These are phyloP conservation scores for Heliconius hortense DNA, from an alignment of 2,888 invertebrate genomes.

Conservation along the genomic window DNA sequence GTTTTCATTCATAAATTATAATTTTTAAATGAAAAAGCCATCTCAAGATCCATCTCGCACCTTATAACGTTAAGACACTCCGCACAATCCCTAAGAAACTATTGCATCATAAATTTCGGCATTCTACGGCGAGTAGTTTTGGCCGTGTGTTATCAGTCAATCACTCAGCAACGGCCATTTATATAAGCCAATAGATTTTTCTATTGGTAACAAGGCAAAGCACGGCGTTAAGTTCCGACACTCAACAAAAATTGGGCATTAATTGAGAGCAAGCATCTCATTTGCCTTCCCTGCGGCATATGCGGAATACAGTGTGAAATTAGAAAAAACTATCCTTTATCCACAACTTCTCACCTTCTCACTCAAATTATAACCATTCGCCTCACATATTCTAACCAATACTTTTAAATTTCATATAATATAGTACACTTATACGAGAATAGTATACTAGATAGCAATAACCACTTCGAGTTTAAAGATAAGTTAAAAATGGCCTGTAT, in stretches of 20 bases:
- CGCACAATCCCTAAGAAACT: too few relatives aligned
- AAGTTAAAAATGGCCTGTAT: conserved; percentile 2
- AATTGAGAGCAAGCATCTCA: neutral
- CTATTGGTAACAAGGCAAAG: too few relatives aligned
- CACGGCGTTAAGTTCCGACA: neutral
- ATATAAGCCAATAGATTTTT: neutral
- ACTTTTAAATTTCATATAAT: neutral
- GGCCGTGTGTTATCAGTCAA: too few relatives aligned
- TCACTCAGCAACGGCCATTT: neutral
- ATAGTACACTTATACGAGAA: neutral
- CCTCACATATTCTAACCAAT: neutral
- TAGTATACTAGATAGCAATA: conserved; percentile 14
- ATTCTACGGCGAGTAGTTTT: too few relatives aligned
- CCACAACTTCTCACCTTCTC: neutral
- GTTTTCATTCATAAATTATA: too few relatives aligned
- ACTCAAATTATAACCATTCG: neutral
- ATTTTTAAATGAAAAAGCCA: too few relatives aligned
- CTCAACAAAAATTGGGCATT: neutral
- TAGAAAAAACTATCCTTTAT: neutral
- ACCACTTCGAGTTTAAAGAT: neutral
- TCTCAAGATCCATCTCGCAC: too few relatives aligned
- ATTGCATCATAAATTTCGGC: too few relatives aligned
- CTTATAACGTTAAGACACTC: too few relatives aligned
- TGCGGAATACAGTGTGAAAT: neutral
- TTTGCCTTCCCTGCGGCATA: neutral